A percentile compares a stretch with the other conserved stretches of the same genome.
Conservation (phyloP, 2,888 invertebrate genomes). For the Pyrrhia umbra region DNA sequence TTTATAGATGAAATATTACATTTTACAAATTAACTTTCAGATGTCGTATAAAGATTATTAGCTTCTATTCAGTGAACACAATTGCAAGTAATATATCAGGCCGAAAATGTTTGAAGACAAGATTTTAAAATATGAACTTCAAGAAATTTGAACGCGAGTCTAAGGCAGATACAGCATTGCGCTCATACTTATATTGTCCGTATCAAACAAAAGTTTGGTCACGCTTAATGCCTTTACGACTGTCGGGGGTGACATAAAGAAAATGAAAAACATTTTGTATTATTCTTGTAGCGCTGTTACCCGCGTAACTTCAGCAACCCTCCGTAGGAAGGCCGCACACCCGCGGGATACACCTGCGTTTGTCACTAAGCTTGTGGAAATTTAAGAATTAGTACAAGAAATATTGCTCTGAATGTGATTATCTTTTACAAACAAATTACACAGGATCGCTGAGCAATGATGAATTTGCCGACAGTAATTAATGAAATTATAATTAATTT, state of each 20-base stretch:
- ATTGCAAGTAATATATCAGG: no score
- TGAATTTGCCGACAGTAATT: no score
- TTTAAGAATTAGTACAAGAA: conserved; percentile 5
- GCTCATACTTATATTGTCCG: conserved; percentile 86
- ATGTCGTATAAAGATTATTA: no score
- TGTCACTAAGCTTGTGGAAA: conserved; percentile 25
- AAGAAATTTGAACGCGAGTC: conserved; percentile 38
- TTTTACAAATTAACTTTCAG: not conserved
- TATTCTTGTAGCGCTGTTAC: conserved; percentile 90
- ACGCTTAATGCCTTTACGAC: conserved; percentile 97
- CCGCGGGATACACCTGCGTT: conserved; percentile 66
- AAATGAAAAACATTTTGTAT: conserved; percentile 96
- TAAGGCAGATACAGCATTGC: conserved; percentile 72
- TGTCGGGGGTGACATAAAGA: conserved; percentile 96
- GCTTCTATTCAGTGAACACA: no score
- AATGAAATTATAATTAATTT: no score
- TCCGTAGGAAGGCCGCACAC: conserved; percentile 74
- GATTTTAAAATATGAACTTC: conserved; percentile 44
- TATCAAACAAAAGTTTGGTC: conserved; percentile 93
- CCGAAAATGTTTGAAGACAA: not conserved
- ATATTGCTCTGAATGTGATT: not conserved
- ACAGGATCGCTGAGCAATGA: no score
- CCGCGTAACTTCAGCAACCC: conserved; percentile 87
- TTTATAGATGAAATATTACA: not conserved
- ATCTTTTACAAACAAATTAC: no score